These are phyloP conservation scores for Pristionchus entomophagus DNA, from an alignment of 2,888 invertebrate genomes.

Conservation along the genomic window DNA sequence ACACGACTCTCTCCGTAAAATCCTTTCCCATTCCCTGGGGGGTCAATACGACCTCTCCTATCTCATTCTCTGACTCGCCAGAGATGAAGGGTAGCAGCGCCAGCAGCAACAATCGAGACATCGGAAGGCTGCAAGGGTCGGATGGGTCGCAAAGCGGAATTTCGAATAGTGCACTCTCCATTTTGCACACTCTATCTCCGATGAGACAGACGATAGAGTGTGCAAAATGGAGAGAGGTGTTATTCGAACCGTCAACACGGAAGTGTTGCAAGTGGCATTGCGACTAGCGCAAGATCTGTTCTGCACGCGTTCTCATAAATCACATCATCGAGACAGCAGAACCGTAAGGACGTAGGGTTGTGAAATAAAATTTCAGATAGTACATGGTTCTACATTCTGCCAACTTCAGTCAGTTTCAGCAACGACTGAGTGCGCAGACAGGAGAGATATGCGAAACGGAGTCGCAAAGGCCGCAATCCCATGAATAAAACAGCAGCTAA, in stretches of 20 bases:
- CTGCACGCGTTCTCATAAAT: too few species aligned
- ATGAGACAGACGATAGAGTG: too few species aligned
- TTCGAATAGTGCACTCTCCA: too few species aligned
- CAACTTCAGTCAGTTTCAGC: too few species aligned
- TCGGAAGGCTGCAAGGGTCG: background rate
- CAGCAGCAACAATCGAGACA: constrained; percentile 23
- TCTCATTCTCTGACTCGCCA: constrained; percentile 45
- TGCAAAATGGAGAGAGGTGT: too few species aligned
- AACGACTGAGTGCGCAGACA: too few species aligned
- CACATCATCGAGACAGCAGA: too few species aligned
- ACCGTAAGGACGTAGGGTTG: too few species aligned
- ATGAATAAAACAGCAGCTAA: background rate
- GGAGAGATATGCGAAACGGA: background rate
- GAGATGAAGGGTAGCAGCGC: constrained; percentile 15
- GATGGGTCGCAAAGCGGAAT: background rate
- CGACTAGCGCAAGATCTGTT: background rate
- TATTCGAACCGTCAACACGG: too few species aligned
- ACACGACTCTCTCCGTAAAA: constrained; percentile 65
- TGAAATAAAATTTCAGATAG: too few species aligned
- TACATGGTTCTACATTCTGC: too few species aligned
- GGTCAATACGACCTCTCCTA: constrained; percentile 63
- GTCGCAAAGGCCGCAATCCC: background rate
- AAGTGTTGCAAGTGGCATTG: background rate
- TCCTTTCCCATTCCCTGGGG: constrained; percentile 72
- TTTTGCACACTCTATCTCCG: too few species aligned